phyloP scores from a whole-genome alignment of 2,113 vertebrate species.

The Globicephala melas region DNA sequence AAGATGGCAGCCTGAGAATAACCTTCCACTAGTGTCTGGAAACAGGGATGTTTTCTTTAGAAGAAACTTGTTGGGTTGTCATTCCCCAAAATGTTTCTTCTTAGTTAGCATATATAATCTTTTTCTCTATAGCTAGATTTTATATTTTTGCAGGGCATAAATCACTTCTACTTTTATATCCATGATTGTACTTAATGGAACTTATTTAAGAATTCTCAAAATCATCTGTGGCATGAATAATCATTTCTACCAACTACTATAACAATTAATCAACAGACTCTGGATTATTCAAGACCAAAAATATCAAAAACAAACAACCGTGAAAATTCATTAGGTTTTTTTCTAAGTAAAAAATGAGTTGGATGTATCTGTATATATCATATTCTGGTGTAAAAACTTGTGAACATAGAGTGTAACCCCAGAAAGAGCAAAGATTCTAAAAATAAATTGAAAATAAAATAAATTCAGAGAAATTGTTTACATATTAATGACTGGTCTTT shows the following conservation, averaged over 20 bases:
- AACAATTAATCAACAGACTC: neutral
- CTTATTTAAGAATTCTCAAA: neutral
- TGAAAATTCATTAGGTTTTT: neutral
- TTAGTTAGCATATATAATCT: neutral
- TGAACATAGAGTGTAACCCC: neutral
- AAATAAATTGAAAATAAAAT: neutral
- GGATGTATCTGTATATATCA: neutral
- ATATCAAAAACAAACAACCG: neutral
- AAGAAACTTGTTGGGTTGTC: neutral
- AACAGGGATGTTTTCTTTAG: neutral
- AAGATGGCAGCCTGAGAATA: neutral
- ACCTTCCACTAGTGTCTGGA: neutral
- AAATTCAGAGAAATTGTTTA: neutral
- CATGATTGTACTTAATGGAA: neutral
- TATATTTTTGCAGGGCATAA: neutral
- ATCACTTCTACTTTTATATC: neutral
- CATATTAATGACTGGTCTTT: neutral
- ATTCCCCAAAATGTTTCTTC: neutral
- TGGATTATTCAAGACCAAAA: neutral
- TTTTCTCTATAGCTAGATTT: neutral
- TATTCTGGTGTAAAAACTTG: neutral
- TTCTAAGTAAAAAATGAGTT: slow-evolving; percentile 5
- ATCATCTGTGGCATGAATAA: neutral
- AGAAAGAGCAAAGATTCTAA: neutral
- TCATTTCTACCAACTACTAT: neutral